Percentiles rank a stretch among this genome's conserved stretches.
Evolutionary conservation across 2,797 vertebrate species (phyloP).

Genomic region (Sebastes iracundus): DNA sequence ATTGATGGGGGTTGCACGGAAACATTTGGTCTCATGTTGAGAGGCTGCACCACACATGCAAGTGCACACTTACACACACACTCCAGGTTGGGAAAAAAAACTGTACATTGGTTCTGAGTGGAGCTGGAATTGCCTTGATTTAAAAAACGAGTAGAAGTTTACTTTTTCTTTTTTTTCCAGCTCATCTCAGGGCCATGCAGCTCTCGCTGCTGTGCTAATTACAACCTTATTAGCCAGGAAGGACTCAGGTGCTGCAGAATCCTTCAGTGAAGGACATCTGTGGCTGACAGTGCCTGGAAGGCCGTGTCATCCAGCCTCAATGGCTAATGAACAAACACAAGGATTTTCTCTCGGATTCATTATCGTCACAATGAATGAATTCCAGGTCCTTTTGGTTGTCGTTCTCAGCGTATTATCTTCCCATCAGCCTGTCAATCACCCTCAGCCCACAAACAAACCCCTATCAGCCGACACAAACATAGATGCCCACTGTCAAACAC

Average conservation of each 20-base stretch:
- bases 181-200: conserved; percentile 59
- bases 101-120: conserved; percentile 35
- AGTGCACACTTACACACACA: not conserved
- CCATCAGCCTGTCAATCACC: conserved; percentile 76
- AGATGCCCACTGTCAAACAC: conserved; percentile 23
- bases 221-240: conserved; percentile 73
- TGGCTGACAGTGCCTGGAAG: conserved; percentile 75
- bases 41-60: not conserved
- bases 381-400: conserved; percentile 69
- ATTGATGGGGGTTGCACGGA: conserved; percentile 23
- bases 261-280: conserved; percentile 81
- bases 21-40: conserved; percentile 49
- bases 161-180: conserved; percentile 38
- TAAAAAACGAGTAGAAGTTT: conserved; percentile 61
- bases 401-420: conserved; percentile 74
- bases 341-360: conserved; percentile 77
- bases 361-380: conserved; percentile 77
- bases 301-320: conserved; percentile 78
- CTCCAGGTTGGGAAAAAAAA: conserved; percentile 28
- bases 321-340: conserved; percentile 77
- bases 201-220: conserved; percentile 77
- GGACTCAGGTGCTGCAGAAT: conserved; percentile 77
- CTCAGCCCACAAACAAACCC: conserved; percentile 60
- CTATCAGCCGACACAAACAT: conserved; percentile 50
- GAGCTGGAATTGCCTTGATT: conserved; percentile 56